phyloP scores from a whole-genome alignment of 1,140 invertebrate genomes.

The Maconellicoccus hirsutus region DNA sequence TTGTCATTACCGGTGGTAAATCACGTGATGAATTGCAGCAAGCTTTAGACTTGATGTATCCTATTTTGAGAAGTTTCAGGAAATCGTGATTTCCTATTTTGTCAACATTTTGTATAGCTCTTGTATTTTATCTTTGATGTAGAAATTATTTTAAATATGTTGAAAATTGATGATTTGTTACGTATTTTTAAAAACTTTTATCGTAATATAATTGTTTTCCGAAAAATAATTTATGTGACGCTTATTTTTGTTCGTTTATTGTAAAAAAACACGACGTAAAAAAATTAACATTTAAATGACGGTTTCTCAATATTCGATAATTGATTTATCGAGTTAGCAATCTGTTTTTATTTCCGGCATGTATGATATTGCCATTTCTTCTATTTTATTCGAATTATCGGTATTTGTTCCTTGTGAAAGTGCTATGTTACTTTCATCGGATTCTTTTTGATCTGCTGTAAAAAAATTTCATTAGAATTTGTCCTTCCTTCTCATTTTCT shows the following conservation, averaged over 20 bases:
- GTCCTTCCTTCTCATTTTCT: no score
- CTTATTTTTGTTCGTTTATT: background rate
- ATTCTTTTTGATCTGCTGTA: no score
- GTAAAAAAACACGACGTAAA: background rate
- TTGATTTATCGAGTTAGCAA: background rate
- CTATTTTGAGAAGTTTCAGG: slow-evolving; percentile 14
- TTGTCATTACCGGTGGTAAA: slow-evolving; percentile 70
- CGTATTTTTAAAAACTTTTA: no score
- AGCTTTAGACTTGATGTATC: slow-evolving; percentile 20
- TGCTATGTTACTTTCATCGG: no score
- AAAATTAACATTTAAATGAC: background rate
- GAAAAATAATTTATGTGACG: no score
- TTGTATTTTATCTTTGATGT: no score
- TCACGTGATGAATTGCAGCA: slow-evolving; percentile 12
- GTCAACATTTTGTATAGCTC: no score
- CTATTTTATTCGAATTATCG: background rate
- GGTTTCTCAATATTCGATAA: background rate
- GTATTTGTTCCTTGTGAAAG: background rate
- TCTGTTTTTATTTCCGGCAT: background rate
- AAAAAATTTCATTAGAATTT: no score
- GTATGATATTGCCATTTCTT: background rate
- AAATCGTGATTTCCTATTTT: background rate
- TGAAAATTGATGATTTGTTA: no score
- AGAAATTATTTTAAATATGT: no score
- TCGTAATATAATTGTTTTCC: background rate